Evolutionary conservation across 2,888 invertebrate species (phyloP).

Genomic region (Erpobdella octoculata): DNA sequence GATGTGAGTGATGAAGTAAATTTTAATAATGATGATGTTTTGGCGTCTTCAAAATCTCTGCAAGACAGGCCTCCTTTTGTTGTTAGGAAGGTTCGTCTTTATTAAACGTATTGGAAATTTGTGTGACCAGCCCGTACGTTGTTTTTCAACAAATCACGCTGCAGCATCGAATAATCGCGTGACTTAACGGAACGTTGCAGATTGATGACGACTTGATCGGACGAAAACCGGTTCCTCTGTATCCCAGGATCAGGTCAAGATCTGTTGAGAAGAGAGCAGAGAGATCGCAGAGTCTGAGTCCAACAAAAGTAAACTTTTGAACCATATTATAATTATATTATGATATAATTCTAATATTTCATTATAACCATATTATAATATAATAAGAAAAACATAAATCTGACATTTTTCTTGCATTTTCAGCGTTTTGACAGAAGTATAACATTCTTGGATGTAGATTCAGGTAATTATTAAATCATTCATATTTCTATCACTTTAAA

Average conservation of each 20-base stretch:
- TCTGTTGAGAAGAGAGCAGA: conserved; percentile 6
- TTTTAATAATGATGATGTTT: background rate
- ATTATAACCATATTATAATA: too few relatives aligned
- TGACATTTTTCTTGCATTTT: too few relatives aligned
- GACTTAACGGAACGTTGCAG: too few relatives aligned
- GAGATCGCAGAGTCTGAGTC: background rate
- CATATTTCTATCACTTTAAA: background rate
- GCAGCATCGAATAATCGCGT: too few relatives aligned
- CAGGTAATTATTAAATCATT: background rate
- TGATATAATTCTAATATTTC: background rate
- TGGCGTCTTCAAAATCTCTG: background rate
- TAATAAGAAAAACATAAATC: too few relatives aligned
- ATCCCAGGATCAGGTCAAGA: conserved; percentile 11
- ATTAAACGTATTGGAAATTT: too few relatives aligned
- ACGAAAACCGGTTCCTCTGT: conserved; percentile 20
- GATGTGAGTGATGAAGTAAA: conserved; percentile 1
- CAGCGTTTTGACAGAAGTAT: background rate
- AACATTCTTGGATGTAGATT: background rate
- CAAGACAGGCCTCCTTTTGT: conserved; percentile 26
- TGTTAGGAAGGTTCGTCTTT: conserved; percentile 26
- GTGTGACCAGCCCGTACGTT: too few relatives aligned
- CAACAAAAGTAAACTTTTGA: background rate
- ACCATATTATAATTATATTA: background rate
- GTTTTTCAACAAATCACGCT: too few relatives aligned
- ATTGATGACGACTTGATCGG: conserved; percentile 30